These are phyloP conservation scores for Neoarius graeffei DNA, from an alignment of 2,113 vertebrate species.

Conservation along the genomic window DNA sequence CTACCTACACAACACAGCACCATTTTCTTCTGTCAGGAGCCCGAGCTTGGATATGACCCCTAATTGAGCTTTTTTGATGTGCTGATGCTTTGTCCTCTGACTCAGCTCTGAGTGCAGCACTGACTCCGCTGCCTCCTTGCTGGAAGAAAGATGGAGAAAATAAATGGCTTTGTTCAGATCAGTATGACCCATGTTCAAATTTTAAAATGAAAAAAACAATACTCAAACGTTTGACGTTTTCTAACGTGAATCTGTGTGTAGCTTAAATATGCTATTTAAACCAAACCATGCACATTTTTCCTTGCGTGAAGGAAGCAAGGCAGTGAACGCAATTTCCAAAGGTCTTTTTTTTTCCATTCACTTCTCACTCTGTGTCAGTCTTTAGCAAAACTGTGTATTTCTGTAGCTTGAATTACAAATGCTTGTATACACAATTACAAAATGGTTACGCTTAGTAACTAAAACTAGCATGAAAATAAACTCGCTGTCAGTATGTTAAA, in stretches of 20 bases:
- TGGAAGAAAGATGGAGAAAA: conserved; percentile 64
- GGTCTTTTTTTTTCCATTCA: not conserved
- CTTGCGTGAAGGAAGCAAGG: not conserved
- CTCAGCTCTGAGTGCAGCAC: conserved; percentile 56
- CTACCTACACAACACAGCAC: not conserved
- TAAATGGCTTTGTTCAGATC: conserved; percentile 29
- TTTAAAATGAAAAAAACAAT: not conserved
- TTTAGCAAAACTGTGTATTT: not conserved
- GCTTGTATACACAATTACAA: not conserved
- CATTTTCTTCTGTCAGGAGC: not conserved
- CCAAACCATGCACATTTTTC: not conserved
- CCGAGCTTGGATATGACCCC: conserved; percentile 10
- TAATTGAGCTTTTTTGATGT: conserved; percentile 5
- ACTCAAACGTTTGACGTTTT: not conserved
- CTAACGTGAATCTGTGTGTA: not conserved
- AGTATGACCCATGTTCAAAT: not conserved
- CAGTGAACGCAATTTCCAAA: not conserved
- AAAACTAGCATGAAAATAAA: too few species aligned
- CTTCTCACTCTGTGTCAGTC: not conserved
- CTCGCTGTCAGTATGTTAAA: too few species aligned
- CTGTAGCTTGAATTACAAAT: not conserved
- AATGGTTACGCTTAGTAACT: not conserved
- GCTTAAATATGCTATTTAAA: not conserved
- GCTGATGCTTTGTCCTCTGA: conserved; percentile 54
- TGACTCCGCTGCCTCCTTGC: conserved; percentile 53